Evolutionary conservation across 2,888 invertebrate genomes (phyloP), one percentile per base, ranked within the genome.

Genomic region (Balanococcus diminutus): DNA sequence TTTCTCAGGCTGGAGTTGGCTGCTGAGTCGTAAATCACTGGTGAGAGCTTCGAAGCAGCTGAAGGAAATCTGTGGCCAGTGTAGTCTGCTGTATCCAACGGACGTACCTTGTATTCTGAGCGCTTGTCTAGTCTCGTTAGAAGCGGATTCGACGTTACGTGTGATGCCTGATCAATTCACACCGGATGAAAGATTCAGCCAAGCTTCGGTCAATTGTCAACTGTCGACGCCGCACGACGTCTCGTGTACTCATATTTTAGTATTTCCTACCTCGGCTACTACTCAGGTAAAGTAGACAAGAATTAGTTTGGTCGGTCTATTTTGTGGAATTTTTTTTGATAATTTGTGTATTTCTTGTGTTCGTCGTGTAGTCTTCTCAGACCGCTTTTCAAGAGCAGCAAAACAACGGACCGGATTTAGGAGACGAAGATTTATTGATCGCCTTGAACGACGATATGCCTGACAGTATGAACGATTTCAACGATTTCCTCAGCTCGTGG

Each of bases 41-140:
- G 92, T 95, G 88, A 94, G 95, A 89, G 96, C 96, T 25, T 97
- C 97, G 86, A 94, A 94, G 89, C 94, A 95, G 89, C 91, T 99
- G 88, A 96, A 96, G 89, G 97, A 98, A 89, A 93, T 96, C 89
- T 99, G 98, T 91, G 93, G 93, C 89, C 95, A 96, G 90, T 99
- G 98, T 91, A 92, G 93, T 85, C 92, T 95, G 87, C 92, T 96
- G 90, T 95, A 95, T 90, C 95, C 96, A 16, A 92, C 92, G 87
- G 95, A 95, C 87, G 94, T 94, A 88, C 98, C 99, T 0, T 95
- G 96, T 90, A 96, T 99, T 88, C 92, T 99, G 88, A 98, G 98
- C 88, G 99, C 99, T n/a, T 99, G 99, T 91, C 93, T 99, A 86
- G 97, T 99, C 75, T 98, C 98, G 87, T 92, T 98, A 87, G 98